Percentiles rank a stretch among this genome's conserved stretches.
Evolutionary conservation across 2,888 invertebrate species (phyloP).

Genomic region (Mactromeris polynyma): DNA sequence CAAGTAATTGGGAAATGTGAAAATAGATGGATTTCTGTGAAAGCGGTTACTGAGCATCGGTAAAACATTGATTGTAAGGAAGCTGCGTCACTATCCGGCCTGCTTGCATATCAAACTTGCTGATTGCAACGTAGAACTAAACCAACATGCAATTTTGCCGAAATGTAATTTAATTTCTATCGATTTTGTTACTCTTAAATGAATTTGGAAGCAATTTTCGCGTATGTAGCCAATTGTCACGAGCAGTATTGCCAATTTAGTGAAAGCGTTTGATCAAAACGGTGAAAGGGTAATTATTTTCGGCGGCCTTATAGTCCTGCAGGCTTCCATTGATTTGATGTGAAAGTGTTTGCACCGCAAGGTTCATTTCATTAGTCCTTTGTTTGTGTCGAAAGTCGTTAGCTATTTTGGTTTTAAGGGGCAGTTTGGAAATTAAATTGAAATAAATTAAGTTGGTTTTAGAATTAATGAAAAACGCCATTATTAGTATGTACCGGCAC

Average conservation of each 20-base stretch:
- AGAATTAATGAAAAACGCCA: too few species aligned
- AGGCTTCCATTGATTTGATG: not conserved
- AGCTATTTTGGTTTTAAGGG: not conserved
- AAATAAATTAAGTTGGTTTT: too few species aligned
- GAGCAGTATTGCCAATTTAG: not conserved
- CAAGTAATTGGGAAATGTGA: not conserved
- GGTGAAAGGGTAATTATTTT: conserved; percentile 4
- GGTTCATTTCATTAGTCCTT: not conserved
- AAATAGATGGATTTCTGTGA: not conserved
- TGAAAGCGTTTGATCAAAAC: not conserved
- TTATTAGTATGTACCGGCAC: too few species aligned
- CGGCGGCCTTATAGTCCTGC: not conserved
- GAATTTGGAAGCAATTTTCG: conserved; percentile 38
- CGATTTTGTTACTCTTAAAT: conserved; percentile 27
- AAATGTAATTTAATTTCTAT: conserved; percentile 32
- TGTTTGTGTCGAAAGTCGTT: not conserved
- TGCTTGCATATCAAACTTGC: conserved; percentile 10
- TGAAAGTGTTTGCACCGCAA: not conserved
- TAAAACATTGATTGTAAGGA: conserved; percentile 1
- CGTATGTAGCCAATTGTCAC: conserved; percentile 26
- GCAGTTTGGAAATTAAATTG: too few species aligned
- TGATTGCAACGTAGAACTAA: conserved; percentile 17
- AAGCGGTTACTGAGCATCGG: not conserved
- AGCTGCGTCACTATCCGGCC: not conserved
- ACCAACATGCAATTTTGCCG: conserved; percentile 31